Evolutionary conservation across 1,140 invertebrate species (phyloP).

Genomic region (Manduca sexta): DNA sequence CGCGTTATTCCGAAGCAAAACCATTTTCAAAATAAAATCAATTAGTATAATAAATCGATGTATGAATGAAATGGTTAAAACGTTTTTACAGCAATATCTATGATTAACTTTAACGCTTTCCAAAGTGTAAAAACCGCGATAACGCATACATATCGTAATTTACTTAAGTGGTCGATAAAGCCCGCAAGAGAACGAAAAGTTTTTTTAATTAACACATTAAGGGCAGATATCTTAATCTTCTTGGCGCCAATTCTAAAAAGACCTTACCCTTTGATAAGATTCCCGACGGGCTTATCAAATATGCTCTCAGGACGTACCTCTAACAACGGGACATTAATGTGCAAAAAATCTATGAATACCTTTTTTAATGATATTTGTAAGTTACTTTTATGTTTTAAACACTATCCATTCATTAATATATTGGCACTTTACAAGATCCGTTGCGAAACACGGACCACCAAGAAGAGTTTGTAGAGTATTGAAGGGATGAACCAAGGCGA

Average conservation of each 20-base stretch:
- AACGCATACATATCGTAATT: slow-evolving; percentile 49
- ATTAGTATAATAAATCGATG: no score
- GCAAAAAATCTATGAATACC: slow-evolving; percentile 57
- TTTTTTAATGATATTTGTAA: slow-evolving; percentile 47
- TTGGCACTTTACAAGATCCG: no score
- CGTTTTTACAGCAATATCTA: slow-evolving; percentile 5
- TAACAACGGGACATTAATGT: slow-evolving; percentile 44
- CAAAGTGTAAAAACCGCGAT: slow-evolving; percentile 65
- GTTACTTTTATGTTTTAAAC: slow-evolving; percentile 33
- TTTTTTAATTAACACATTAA: slow-evolving; percentile 72
- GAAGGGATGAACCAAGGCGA: no score
- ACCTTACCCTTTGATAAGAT: slow-evolving; percentile 62
- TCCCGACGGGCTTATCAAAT: slow-evolving; percentile 59
- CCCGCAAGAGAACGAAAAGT: slow-evolving; percentile 49
- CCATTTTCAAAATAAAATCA: not conserved
- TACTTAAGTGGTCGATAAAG: slow-evolving; percentile 65
- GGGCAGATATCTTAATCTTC: slow-evolving; percentile 67
- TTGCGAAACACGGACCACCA: not conserved
- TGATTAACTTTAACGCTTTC: slow-evolving; percentile 41
- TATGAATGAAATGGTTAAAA: no score
- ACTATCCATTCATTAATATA: slow-evolving; percentile 29
- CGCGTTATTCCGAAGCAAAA: not conserved
- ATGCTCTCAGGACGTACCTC: slow-evolving; percentile 46
- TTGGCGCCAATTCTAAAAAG: slow-evolving; percentile 67
- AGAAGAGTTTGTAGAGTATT: no score